Evolutionary conservation across 1,140 invertebrate genomes (phyloP).

Genomic region (Melitaea cinxia): DNA sequence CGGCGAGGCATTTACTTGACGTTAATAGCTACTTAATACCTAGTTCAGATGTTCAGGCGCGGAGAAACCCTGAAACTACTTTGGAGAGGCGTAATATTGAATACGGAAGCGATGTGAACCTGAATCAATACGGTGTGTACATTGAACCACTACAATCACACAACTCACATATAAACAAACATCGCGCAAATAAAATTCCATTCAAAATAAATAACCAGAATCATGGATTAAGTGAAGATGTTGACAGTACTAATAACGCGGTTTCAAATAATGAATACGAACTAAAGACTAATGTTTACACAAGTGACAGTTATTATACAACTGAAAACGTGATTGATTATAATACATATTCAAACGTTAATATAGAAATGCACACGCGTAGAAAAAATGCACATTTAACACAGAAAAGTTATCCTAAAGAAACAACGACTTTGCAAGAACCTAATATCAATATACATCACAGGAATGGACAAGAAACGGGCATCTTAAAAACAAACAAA

Average conservation of each 20-base stretch:
- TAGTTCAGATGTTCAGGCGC: background rate
- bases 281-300: constrained; percentile 12
- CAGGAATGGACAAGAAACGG: background rate
- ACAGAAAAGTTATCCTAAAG: background rate
- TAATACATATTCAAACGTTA: background rate
- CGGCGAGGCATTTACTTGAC: constrained; percentile 15
- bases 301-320: background rate
- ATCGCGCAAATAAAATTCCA: too few species aligned
- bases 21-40: constrained; percentile 11
- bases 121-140: background rate
- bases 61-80: background rate
- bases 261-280: constrained; percentile 5
- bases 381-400: background rate
- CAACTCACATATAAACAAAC: background rate
- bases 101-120: background rate
- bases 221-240: constrained; percentile 14
- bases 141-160: background rate
- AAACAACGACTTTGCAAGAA: background rate
- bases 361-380: background rate
- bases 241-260: constrained; percentile 4
- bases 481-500: background rate
- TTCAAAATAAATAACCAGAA: too few species aligned
- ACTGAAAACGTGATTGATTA: background rate
- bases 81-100: constrained; percentile 10
- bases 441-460: background rate